These are phyloP conservation scores for Centrocercus urophasianus DNA, from an alignment of 2,113 vertebrate species.

Conservation along the genomic window DNA sequence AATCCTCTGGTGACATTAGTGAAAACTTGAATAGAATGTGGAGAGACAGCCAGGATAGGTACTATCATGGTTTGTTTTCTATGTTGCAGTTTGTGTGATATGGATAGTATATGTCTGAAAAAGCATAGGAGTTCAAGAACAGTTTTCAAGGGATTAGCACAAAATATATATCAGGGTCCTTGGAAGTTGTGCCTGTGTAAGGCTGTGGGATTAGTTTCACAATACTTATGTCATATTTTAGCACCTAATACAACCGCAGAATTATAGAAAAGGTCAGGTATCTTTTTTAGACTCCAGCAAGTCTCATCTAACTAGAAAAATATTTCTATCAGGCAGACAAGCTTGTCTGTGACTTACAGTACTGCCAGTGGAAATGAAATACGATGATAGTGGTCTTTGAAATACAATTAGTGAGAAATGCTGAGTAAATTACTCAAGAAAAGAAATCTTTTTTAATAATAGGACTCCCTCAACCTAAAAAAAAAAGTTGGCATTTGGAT, in stretches of 20 bases:
- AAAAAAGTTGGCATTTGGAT: neutral
- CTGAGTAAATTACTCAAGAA: neutral
- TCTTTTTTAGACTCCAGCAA: neutral
- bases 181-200: neutral
- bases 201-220: neutral
- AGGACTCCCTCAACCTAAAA: neutral
- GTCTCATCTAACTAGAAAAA: neutral
- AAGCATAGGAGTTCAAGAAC: neutral
- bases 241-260: neutral
- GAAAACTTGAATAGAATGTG: neutral
- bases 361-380: neutral
- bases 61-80: neutral
- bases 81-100: neutral
- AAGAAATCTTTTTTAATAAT: neutral
- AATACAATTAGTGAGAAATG: constrained; percentile 15
- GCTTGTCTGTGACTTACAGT: neutral
- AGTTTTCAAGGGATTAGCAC: neutral
- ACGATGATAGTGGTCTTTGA: neutral
- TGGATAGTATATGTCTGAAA: neutral
- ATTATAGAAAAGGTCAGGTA: neutral
- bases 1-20: neutral
- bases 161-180: neutral
- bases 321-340: neutral
- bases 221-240: neutral
- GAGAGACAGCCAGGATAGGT: neutral